These are phyloP conservation scores for Paguma larvata DNA, from an alignment of 2,797 vertebrate genomes.

Conservation along the genomic window DNA sequence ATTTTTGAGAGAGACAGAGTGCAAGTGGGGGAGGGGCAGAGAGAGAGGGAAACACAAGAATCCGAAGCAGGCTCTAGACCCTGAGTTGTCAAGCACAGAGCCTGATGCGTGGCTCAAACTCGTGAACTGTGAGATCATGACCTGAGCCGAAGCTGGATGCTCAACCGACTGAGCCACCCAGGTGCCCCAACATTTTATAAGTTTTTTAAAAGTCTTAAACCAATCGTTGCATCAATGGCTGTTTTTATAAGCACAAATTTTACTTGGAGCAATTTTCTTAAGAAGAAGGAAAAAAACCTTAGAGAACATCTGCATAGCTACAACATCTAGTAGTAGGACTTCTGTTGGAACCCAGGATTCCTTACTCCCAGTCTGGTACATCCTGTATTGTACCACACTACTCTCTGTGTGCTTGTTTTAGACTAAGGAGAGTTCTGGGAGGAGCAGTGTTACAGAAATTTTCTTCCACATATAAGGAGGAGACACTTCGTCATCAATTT, in stretches of 20 bases:
- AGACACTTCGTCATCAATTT: constrained; percentile 43
- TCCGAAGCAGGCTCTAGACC: too few species aligned
- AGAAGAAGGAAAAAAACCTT: constrained; percentile 48
- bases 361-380: neutral
- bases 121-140: too few species aligned
- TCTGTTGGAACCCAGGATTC: constrained; percentile 36
- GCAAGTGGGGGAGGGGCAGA: too few species aligned
- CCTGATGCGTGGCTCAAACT: too few species aligned
- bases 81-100: too few species aligned
- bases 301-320: constrained; percentile 25
- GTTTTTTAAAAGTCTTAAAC: constrained; percentile 31
- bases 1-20: too few species aligned
- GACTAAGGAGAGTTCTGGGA: neutral
- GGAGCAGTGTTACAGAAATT: constrained; percentile 19
- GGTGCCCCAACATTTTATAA: neutral
- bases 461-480: neutral
- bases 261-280: constrained; percentile 54
- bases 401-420: constrained; percentile 11
- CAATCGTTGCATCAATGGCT: neutral
- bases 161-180: too few species aligned
- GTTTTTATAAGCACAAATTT: constrained; percentile 43
- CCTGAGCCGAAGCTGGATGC: too few species aligned
- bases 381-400: neutral
- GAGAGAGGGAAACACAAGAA: too few species aligned
- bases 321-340: neutral